Evolutionary conservation across 2,888 invertebrate genomes (phyloP).

Genomic region (Scaptomyza tumidula): DNA sequence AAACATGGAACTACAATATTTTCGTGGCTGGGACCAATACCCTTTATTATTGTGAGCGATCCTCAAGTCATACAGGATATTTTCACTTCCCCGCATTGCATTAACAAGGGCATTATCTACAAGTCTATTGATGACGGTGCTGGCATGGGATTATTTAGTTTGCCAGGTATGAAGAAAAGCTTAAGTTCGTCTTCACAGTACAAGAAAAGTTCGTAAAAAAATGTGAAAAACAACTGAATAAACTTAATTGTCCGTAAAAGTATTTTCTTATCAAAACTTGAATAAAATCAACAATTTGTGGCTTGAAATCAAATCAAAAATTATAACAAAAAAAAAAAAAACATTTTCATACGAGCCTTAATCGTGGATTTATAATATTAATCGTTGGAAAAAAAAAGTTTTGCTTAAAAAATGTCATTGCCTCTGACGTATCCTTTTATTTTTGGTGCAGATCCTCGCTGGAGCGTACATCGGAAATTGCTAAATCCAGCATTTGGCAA

Average conservation of each 20-base stretch:
- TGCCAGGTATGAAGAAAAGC: slow-evolving; percentile 59
- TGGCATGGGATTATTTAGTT: slow-evolving; percentile 79
- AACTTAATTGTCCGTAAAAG: neutral
- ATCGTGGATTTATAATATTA: too few relatives aligned
- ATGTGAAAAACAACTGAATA: neutral
- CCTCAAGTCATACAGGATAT: slow-evolving; percentile 79
- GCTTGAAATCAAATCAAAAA: too few relatives aligned
- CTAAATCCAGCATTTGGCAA: slow-evolving; percentile 82
- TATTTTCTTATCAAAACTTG: too few relatives aligned
- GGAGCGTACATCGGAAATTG: slow-evolving; percentile 80
- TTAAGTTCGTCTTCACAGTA: neutral
- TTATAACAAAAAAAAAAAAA: too few relatives aligned
- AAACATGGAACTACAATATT: slow-evolving; percentile 71
- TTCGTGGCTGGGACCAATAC: slow-evolving; percentile 82
- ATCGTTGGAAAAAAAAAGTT: neutral
- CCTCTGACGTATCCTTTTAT: too few relatives aligned
- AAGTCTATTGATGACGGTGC: slow-evolving; percentile 78
- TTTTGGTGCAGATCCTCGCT: slow-evolving; percentile 69
- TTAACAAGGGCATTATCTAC: slow-evolving; percentile 80
- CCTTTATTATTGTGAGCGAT: slow-evolving; percentile 78
- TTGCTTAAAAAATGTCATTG: neutral
- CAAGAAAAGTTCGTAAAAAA: neutral
- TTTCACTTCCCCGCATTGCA: slow-evolving; percentile 79
- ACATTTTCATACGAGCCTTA: too few relatives aligned
- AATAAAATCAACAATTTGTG: too few relatives aligned